Conservation (phyloP, 1,140 invertebrate species). For the Euura lappo region DNA sequence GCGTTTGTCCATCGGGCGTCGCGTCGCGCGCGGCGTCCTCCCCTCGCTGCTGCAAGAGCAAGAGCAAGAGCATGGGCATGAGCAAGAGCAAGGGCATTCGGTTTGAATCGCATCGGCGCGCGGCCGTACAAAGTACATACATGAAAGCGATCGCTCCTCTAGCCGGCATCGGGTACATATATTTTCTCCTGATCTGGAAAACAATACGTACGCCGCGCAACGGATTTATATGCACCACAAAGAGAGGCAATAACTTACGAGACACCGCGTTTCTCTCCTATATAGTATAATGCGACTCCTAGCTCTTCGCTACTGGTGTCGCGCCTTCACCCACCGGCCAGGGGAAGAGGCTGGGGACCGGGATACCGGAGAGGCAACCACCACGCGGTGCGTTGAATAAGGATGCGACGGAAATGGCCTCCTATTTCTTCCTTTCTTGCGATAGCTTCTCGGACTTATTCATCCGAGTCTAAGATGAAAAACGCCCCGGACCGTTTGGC, state of each 20-base stretch:
- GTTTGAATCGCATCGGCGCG: neutral
- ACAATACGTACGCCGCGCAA: conserved; percentile 52
- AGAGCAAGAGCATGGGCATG: too few species aligned
- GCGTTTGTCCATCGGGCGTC: conserved; percentile 6
- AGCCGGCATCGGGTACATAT: conserved; percentile 43
- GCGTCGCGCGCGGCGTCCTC: neutral
- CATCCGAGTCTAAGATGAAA: neutral
- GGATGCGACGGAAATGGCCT: conserved; percentile 48
- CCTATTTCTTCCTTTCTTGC: conserved; percentile 39
- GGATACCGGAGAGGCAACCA: too few species aligned
- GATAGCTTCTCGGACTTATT: conserved; percentile 8
- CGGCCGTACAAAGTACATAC: neutral
- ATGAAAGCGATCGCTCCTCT: conserved; percentile 14
- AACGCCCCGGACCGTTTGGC: conserved; percentile 9
- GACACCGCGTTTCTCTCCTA: conserved; percentile 16
- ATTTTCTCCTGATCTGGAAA: conserved; percentile 60
- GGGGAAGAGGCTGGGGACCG: too few species aligned
- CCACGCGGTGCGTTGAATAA: conserved; percentile 45
- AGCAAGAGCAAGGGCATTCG: too few species aligned
- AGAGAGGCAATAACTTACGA: conserved; percentile 51
- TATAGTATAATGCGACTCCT: neutral
- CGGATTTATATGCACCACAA: conserved; percentile 52
- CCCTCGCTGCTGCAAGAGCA: neutral
- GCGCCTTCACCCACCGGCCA: too few species aligned
- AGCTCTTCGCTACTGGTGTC: too few species aligned